These are phyloP conservation scores for Microcebus jonahi DNA, from an alignment of 2,113 vertebrate genomes.

Conservation along the genomic window DNA sequence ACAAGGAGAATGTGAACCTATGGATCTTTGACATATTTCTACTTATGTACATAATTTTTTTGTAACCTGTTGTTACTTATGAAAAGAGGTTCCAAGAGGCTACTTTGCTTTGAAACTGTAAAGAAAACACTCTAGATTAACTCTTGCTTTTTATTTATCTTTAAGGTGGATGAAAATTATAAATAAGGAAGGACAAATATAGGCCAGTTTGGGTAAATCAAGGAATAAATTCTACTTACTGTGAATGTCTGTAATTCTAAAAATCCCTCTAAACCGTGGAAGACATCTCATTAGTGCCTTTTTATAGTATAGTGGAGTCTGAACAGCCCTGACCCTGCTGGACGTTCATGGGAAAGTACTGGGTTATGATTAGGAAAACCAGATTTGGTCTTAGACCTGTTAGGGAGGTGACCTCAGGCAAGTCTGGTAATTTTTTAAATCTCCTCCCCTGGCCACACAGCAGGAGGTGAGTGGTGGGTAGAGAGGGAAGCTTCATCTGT, in stretches of 20 bases:
- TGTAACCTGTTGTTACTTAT: not conserved
- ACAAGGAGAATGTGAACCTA: too few relatives aligned
- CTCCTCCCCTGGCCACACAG: too few relatives aligned
- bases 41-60: not conserved
- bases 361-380: not conserved
- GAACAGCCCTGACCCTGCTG: not conserved
- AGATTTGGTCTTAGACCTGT: not conserved
- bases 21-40: not conserved
- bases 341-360: not conserved
- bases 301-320: not conserved
- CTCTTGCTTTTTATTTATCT: not conserved
- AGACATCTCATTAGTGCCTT: not conserved
- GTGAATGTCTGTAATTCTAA: not conserved
- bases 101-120: slow-evolving; percentile 38
- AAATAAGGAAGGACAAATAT: not conserved
- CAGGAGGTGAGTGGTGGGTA: too few relatives aligned
- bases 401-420: not conserved
- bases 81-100: not conserved
- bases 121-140: not conserved
- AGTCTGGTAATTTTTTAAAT: not conserved
- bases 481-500: too few relatives aligned
- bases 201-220: not conserved
- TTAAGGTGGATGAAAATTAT: not conserved
- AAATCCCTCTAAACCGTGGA: not conserved
- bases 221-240: not conserved